Percentiles rank a stretch among this genome's conserved stretches.
Conservation (phyloP, 2,797 vertebrate species). For the Lateolabrax maculatus region DNA sequence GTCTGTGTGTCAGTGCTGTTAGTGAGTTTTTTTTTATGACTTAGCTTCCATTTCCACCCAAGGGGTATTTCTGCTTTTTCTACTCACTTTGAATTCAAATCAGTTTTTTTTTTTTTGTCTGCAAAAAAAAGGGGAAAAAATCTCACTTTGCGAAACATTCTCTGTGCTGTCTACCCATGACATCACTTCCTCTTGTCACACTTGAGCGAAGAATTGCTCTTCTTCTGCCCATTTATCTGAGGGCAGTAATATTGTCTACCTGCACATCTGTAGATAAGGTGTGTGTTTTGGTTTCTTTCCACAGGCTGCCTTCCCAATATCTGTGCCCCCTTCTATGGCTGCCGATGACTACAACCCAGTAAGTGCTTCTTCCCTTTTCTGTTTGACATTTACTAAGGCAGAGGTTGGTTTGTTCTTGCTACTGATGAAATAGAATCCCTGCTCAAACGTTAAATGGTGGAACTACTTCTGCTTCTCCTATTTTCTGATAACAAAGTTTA, state of each 20-base stretch:
- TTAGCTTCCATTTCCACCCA: constrained; percentile 7
- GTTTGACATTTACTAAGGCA: constrained; percentile 1
- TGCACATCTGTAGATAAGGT: constrained; percentile 8
- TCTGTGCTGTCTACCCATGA: constrained; percentile 33
- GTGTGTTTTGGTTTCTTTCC: constrained; percentile 37
- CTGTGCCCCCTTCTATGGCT: constrained; percentile 87
- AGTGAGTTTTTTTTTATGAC: neutral
- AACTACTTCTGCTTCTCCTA: constrained; percentile 59
- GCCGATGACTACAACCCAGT: constrained; percentile 90
- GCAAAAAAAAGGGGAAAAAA: neutral
- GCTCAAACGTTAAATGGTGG: neutral
- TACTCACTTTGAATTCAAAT: neutral
- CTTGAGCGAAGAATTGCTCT: neutral
- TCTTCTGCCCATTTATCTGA: constrained; percentile 9
- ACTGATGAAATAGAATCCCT: neutral
- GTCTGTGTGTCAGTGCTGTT: constrained; percentile 29
- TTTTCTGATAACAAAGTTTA: constrained; percentile 28
- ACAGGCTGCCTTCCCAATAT: constrained; percentile 86
- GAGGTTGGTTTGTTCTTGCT: neutral
- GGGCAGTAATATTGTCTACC: constrained; percentile 5
- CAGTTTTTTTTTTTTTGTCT: neutral
- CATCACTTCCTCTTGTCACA: constrained; percentile 61
- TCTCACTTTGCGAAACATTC: constrained; percentile 7
- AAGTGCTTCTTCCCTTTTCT: constrained; percentile 77
- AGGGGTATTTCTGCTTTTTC: neutral